Evolutionary conservation across 23 tunicate species (phyloP).

Genomic region (Styela clava): DNA sequence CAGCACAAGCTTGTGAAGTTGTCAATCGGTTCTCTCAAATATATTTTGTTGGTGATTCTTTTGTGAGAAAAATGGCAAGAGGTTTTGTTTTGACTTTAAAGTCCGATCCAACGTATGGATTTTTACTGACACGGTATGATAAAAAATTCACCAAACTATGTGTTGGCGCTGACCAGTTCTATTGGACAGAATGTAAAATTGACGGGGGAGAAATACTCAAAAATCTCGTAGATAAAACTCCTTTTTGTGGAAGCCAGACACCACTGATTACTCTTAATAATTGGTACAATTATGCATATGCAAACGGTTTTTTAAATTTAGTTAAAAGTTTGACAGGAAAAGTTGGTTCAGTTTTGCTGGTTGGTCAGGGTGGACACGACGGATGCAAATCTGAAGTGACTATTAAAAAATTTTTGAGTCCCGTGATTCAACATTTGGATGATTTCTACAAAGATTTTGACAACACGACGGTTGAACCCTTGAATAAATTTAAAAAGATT

Average conservation of each 20-base stretch:
- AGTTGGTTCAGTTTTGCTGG: not conserved
- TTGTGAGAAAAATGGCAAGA: constrained; percentile 49
- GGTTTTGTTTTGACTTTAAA: constrained; percentile 35
- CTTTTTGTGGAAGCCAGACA: constrained; percentile 5
- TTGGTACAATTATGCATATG: not conserved
- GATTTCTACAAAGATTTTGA: not conserved
- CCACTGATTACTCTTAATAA: not conserved
- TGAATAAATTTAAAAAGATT: not conserved
- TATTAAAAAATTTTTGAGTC: not conserved
- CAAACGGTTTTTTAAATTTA: not conserved
- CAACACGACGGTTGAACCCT: not conserved
- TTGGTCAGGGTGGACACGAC: not conserved
- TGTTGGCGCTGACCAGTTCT: constrained; percentile 17
- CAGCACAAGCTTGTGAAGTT: constrained; percentile 29
- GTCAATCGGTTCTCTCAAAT: constrained; percentile 6
- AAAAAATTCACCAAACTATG: constrained; percentile 18
- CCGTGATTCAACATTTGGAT: not conserved
- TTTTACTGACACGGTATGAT: constrained; percentile 16
- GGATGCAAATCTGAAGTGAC: not conserved
- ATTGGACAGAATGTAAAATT: constrained; percentile 21
- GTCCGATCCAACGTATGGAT: constrained; percentile 27
- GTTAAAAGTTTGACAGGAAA: constrained; percentile 11
- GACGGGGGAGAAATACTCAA: not conserved
- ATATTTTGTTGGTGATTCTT: constrained; percentile 67
- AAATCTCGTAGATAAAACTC: not conserved